Conservation (phyloP, 2,888 invertebrate species). For the Hedya salicella region DNA sequence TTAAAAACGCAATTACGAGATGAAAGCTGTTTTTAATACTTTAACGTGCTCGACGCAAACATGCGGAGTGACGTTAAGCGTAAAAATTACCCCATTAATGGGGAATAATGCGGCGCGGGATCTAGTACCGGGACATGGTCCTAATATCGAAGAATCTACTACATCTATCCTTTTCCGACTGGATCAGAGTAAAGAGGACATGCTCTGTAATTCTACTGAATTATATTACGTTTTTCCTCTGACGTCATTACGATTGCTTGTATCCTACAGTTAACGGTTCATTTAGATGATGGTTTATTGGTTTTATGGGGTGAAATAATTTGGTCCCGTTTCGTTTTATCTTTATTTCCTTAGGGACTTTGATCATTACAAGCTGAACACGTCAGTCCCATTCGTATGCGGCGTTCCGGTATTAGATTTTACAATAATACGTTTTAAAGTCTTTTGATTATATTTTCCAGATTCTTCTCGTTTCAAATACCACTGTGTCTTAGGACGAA, state of each 20-base stretch:
- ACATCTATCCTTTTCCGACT: not conserved
- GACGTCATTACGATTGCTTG: slow-evolving; percentile 25
- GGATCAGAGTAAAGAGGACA: not conserved
- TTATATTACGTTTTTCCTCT: not conserved
- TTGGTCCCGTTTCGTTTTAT: not conserved
- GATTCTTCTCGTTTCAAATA: too few species aligned
- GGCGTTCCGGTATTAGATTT: not conserved
- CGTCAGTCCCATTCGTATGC: not conserved
- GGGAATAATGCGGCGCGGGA: slow-evolving; percentile 21
- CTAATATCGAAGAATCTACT: not conserved
- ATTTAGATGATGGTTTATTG: slow-evolving; percentile 34
- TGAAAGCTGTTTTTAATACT: slow-evolving; percentile 41
- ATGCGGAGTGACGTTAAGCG: slow-evolving; percentile 29
- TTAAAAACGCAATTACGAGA: slow-evolving; percentile 38
- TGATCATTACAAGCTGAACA: not conserved
- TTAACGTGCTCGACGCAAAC: slow-evolving; percentile 32
- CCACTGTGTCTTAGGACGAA: too few species aligned
- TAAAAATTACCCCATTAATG: slow-evolving; percentile 38
- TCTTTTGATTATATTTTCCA: not conserved
- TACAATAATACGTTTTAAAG: not conserved
- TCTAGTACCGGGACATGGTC: not conserved
- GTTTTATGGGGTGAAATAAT: slow-evolving; percentile 29
- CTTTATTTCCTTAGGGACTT: slow-evolving; percentile 14
- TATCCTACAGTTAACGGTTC: slow-evolving; percentile 31
- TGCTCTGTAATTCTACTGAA: not conserved